Evolutionary conservation across 2,888 invertebrate species (phyloP).

Genomic region (Dasypolia templi): DNA sequence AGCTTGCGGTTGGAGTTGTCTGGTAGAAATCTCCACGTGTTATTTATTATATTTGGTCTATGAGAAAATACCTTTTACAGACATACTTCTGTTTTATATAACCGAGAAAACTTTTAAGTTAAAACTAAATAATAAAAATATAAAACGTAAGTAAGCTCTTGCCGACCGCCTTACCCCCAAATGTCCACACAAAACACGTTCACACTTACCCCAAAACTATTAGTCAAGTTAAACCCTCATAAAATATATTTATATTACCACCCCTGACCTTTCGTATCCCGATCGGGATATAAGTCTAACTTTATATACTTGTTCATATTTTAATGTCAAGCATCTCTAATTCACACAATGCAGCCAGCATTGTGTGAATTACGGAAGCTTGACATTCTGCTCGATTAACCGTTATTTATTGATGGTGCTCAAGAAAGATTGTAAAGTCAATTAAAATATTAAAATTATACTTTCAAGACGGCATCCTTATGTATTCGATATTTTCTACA

Average conservation of each 20-base stretch:
- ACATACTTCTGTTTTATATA: background rate
- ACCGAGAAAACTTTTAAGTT: slow-evolving; percentile 27
- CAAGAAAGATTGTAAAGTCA: slow-evolving; percentile 22
- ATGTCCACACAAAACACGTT: slow-evolving; percentile 58
- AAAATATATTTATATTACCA: slow-evolving; percentile 69
- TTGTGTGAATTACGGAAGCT: slow-evolving; percentile 46
- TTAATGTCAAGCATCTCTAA: too few relatives aligned
- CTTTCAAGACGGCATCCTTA: slow-evolving; percentile 30
- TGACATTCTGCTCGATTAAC: slow-evolving; percentile 39
- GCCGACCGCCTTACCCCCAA: slow-evolving; percentile 44
- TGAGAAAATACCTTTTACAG: background rate
- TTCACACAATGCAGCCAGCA: slow-evolving; percentile 52
- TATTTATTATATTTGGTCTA: too few relatives aligned
- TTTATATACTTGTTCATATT: slow-evolving; percentile 64
- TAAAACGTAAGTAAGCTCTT: slow-evolving; percentile 39
- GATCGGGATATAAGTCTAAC: slow-evolving; percentile 36
- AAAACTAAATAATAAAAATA: slow-evolving; percentile 46
- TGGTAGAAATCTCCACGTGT: too few relatives aligned
- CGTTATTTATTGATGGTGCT: slow-evolving; percentile 31
- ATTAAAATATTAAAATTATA: slow-evolving; percentile 42
- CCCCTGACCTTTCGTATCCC: slow-evolving; percentile 60
- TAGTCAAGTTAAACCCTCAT: slow-evolving; percentile 70
- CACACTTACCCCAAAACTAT: slow-evolving; percentile 65
- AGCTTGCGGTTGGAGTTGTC: too few relatives aligned
- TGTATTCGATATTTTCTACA: slow-evolving; percentile 19